Evolutionary conservation across 2,888 invertebrate genomes (phyloP), one percentile per base, ranked within the genome.

Genomic region (Drosophila birchii): DNA sequence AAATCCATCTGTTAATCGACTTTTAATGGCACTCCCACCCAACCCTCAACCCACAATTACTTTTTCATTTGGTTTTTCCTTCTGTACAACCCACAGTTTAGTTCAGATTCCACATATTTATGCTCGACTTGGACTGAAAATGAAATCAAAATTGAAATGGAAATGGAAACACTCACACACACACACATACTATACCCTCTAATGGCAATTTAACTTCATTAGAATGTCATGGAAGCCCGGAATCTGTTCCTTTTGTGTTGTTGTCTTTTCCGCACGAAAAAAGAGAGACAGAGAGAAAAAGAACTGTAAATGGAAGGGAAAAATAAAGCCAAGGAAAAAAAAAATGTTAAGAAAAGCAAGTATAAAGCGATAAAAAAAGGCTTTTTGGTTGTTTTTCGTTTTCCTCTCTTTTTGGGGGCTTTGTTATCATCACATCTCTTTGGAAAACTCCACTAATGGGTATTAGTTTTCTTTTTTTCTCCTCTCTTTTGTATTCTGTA

Each of bases 131-230:
- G 55, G 43, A 43, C 34, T 36, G 61, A 61, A 51, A 51, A 34
- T 51, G 51, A 51, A 51, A 51, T 51, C 51, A 51, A 51, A 54
- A 62, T 41, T 53, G 60, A 60, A 59, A 51, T 49, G 23, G 44
- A 59, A 64, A 59, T 59, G 16, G 49, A 58, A 49, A 64, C 39
- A 29, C 16, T 16, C 11, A 39, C 39, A 14, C 18, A 18, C 23
- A 34, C 34, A 23, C 36, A 29, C 7, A 8, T 18, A 29, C 38
- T 26, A 45, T 20, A 55, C 80, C 60, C 36, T 69, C 36, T 72
- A 66, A 55, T 61, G 32, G 53, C 85, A 84, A 81, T 81, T 81
- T 72, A 76, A 80, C 68, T 76, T 75, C 74, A 81, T 76, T 81
- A 55, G 81, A 81, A 81, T 84, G 84, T 59, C 79, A 79, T 70